Conservation (phyloP, 2,113 vertebrate species). For the Brachyhypopomus occidentalis region DNA sequence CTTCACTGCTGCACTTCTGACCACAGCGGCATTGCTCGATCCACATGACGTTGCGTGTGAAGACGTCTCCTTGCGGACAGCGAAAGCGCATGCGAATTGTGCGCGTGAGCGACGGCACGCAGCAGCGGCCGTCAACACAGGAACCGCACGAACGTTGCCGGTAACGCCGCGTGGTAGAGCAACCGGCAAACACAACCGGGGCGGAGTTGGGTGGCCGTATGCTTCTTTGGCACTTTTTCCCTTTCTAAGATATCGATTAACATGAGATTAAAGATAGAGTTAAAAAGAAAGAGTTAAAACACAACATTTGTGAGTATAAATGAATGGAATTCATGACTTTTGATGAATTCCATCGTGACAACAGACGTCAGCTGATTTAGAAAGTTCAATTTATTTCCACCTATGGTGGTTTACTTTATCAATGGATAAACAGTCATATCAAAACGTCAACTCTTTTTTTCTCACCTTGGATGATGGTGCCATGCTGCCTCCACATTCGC, state of each 20-base stretch:
- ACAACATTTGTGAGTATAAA: too few relatives aligned
- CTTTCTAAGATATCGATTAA: constrained; percentile 46
- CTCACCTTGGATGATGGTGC: constrained; percentile 49
- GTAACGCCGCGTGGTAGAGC: constrained; percentile 54
- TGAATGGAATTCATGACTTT: too few relatives aligned
- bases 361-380: too few relatives aligned
- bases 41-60: constrained; percentile 61
- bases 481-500: constrained; percentile 48
- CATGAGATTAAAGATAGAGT: background rate
- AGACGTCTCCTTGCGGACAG: constrained; percentile 54
- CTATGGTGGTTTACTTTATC: too few relatives aligned
- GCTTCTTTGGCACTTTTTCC: constrained; percentile 59
- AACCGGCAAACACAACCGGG: constrained; percentile 58
- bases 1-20: constrained; percentile 39
- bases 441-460: background rate
- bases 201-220: constrained; percentile 45
- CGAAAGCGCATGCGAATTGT: constrained; percentile 59
- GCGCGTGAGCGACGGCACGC: constrained; percentile 57
- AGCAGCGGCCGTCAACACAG: constrained; percentile 60
- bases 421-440: background rate
- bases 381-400: too few relatives aligned
- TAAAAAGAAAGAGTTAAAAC: background rate
- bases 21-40: constrained; percentile 61
- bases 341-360: too few relatives aligned
- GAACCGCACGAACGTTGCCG: constrained; percentile 59